These are phyloP conservation scores for Lithophane ornitopus DNA, from an alignment of 2,888 invertebrate genomes.

Conservation along the genomic window DNA sequence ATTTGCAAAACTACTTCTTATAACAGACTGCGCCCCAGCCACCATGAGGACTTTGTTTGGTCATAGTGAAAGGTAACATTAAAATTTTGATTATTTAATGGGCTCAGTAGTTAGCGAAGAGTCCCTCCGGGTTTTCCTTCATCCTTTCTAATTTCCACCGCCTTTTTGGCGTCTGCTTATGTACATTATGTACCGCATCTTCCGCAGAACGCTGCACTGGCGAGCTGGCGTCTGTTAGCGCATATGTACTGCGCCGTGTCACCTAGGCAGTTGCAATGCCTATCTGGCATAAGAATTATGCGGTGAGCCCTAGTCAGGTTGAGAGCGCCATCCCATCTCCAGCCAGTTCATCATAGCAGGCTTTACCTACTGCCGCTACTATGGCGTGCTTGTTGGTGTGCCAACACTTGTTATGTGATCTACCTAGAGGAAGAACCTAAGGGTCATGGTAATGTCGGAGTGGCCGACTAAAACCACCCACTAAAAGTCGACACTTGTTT, in stretches of 20 bases:
- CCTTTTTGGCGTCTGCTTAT: neutral
- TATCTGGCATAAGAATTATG: neutral
- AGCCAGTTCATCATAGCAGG: neutral
- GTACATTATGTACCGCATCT: neutral
- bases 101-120: neutral
- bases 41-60: conserved; percentile 92
- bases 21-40: conserved; percentile 93
- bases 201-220: neutral
- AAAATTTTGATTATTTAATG: neutral
- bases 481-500: conserved; percentile 23
- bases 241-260: neutral
- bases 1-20: conserved; percentile 93
- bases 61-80: conserved; percentile 91
- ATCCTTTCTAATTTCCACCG: neutral
- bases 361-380: neutral
- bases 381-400: neutral
- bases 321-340: neutral
- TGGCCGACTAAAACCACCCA: neutral
- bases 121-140: neutral
- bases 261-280: neutral
- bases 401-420: neutral
- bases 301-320: neutral
- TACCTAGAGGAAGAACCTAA: neutral
- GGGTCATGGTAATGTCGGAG: neutral
- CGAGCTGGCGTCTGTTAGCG: neutral